Evolutionary conservation across 2,888 invertebrate genomes (phyloP), one percentile per base, ranked within the genome.

Genomic region (Ichneumoninae sp.): DNA sequence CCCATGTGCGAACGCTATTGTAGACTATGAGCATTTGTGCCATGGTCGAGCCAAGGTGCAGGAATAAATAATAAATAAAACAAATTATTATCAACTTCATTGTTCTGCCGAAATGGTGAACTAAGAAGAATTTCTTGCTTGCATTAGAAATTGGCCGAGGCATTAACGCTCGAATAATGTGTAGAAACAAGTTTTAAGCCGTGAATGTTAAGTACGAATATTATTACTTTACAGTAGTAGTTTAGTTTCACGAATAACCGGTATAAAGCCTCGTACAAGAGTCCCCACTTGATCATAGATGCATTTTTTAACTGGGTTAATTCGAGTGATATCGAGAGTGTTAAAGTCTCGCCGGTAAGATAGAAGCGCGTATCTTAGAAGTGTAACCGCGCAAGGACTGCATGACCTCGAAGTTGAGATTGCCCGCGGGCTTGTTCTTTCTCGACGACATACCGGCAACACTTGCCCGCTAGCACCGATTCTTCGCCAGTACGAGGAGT

Each of bases 361-460:
- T 63, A 63, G 63, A 16, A n/a, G 30, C 26, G 30, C 63, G 63
- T 65, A 65, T 65, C 60, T 78, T 57, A 68, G 50, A 63, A 75
- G 63, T 79, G 73, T 70, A 71, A 80, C 63, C 76, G 69, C 63
- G 74, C 75, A 75, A 85, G 82, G 82, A 75, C 75, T 63, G 66
- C 52, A 82, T 83, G 82, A 85, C 85, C 85, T 85, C 85, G 85
- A 79, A 75, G 82, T 44, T 65, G 69, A 76, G 79, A 85, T 85
- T 82, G 82, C 80, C 85, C 82, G 73, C 85, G 60, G 70, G 85
- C 82, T 79, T 47, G 30, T 83, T 85, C 71, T 81, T 82, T 75
- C 44, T 47, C 85, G 74, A 73, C 85, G 82, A 65, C 81, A 70
- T 73, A 77, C 76, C 81, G 77, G 69, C 79, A 71, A 85, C 75